Percentiles rank a stretch among this genome's conserved stretches.
Conservation (phyloP, 2,888 invertebrate genomes). For the Hirtodrosophila confusa region DNA sequence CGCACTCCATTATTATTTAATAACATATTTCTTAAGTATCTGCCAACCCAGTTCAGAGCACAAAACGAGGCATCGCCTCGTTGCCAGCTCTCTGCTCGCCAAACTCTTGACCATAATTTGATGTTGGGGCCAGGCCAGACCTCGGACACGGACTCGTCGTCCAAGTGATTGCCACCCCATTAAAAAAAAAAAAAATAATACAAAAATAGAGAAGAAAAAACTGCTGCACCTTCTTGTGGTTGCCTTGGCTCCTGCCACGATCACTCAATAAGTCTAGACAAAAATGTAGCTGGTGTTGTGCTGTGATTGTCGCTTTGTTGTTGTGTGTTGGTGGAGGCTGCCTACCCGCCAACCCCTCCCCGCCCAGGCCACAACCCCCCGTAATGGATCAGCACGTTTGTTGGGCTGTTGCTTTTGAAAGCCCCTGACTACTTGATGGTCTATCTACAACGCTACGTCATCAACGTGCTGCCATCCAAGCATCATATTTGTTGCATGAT, state of each 20-base stretch:
- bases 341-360: not conserved
- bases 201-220: conserved; percentile 21
- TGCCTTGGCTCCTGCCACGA: conserved; percentile 75
- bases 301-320: conserved; percentile 71
- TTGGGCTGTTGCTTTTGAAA: conserved; percentile 28
- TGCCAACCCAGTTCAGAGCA: conserved; percentile 82
- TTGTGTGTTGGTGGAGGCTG: not conserved
- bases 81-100: conserved; percentile 49
- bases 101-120: conserved; percentile 80
- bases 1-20: conserved; percentile 83
- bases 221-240: conserved; percentile 62
- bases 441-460: conserved; percentile 63
- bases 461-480: conserved; percentile 62
- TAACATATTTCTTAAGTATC: conserved; percentile 82
- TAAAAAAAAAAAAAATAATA: conserved; percentile 65
- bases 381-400: conserved; percentile 79
- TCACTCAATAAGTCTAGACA: conserved; percentile 81
- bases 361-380: conserved; percentile 11
- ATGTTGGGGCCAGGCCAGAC: conserved; percentile 48
- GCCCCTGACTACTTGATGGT: conserved; percentile 63
- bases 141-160: conserved; percentile 52
- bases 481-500: conserved; percentile 81
- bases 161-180: conserved; percentile 84
- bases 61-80: conserved; percentile 69
- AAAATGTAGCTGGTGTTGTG: conserved; percentile 74